A percentile compares a stretch with the other conserved stretches of the same genome.
Conservation (phyloP, 92 coral and sea anemone genomes). For the Bergia puertoricense region DNA sequence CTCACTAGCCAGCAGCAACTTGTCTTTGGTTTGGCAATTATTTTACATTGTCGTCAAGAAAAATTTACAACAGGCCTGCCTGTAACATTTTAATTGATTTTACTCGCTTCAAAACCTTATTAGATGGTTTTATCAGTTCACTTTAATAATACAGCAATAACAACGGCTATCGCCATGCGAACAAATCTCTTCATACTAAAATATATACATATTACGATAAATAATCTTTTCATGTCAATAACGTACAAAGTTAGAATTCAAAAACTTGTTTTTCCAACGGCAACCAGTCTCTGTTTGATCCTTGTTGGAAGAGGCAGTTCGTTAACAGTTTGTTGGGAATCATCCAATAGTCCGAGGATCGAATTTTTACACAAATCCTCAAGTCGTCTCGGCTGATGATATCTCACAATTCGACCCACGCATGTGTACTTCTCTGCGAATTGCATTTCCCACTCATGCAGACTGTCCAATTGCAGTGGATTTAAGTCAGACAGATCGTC, state of each 20-base stretch:
- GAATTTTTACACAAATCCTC: slow-evolving; percentile 64
- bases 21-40: background rate
- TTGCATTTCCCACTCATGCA: slow-evolving; percentile 88
- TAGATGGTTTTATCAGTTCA: background rate
- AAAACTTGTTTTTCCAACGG: slow-evolving; percentile 2
- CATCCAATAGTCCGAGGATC: slow-evolving; percentile 50
- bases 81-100: slow-evolving; percentile 9
- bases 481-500: slow-evolving; percentile 88
- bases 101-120: background rate
- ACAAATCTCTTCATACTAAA: slow-evolving; percentile 1
- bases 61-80: slow-evolving; percentile 40
- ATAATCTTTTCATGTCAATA: slow-evolving; percentile 21
- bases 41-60: slow-evolving; percentile 6
- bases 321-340: slow-evolving; percentile 3
- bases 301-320: slow-evolving; percentile 55
- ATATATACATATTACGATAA: slow-evolving; percentile 26
- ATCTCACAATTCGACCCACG: slow-evolving; percentile 83
- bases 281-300: slow-evolving; percentile 27
- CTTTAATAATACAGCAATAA: background rate
- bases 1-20: slow-evolving; percentile 19
- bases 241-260: slow-evolving; percentile 16
- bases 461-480: slow-evolving; percentile 80
- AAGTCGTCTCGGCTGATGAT: slow-evolving; percentile 75
- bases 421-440: slow-evolving; percentile 76
- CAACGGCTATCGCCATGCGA: background rate